Base-by-base conservation (phyloP, 2,888 invertebrate species). In the Drosophila pegasa region DNA sequence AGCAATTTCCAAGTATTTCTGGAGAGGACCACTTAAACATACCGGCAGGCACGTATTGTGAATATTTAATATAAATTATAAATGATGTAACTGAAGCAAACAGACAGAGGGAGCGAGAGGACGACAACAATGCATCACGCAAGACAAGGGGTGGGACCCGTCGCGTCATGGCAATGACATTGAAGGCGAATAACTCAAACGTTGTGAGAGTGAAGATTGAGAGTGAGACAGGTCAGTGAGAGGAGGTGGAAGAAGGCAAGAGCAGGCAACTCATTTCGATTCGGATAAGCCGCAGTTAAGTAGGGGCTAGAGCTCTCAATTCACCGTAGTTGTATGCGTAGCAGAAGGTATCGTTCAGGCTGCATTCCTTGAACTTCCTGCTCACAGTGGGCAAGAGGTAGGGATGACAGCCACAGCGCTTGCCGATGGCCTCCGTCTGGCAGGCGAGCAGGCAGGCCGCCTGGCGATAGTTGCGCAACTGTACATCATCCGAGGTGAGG, bases 381-480 rank as follows among this genome's bases (percentile, higher is more conserved):
- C 79, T 80, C 6, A 73, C 81, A 29, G 67, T 78, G 50, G 92
- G 92, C 51, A 92, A 72, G 62, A 92, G 81, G 70, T 92, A 92
- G 0, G 92, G 92, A 73, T 91, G 90, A 51, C 92, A 92, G 5
- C 87, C 83, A 37, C 92, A 92, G n/a, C 80, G 83, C 8, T 87
- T 70, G 54, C 83, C 84, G 37, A 92, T 91, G 1, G 83, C 77
- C 38, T 89, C 78, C 5, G 83, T 89, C 65, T 91, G 90, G 56
- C 92, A 92, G n/a, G 87, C 71, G 2, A 92, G 67, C 16, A 88
- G 62, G 70, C 92, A 92, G 8, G 91, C 82, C 0, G 92, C 91
- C 57, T 92, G 92, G 0, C 92, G 86, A 68, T 92, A 92, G 47
- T 76, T 88, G 7, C 79, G 78, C 27, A 87, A 64, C 14, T 89